Evolutionary conservation across 2,888 invertebrate genomes (phyloP).

Genomic region (Mellilla xanthometata): DNA sequence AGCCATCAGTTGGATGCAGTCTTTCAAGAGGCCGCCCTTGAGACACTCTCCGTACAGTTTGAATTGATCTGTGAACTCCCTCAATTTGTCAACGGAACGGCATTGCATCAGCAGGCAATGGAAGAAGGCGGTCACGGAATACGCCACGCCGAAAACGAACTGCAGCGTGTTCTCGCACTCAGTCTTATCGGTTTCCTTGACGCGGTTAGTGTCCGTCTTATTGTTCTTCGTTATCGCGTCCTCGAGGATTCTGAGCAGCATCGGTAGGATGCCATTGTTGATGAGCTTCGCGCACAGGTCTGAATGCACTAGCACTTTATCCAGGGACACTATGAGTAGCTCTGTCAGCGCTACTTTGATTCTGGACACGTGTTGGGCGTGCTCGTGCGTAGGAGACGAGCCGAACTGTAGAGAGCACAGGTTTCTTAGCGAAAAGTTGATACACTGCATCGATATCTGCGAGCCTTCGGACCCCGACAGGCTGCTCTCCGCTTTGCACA

Average conservation of each 20-base stretch:
- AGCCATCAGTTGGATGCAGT: conserved; percentile 80
- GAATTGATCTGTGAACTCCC: conserved; percentile 83
- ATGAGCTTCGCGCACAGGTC: conserved; percentile 82
- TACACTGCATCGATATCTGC: conserved; percentile 81
- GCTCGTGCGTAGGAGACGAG: conserved; percentile 56
- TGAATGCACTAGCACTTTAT: conserved; percentile 76
- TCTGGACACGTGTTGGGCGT: conserved; percentile 62
- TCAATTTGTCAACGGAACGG: conserved; percentile 72
- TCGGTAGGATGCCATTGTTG: conserved; percentile 83
- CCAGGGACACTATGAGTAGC: conserved; percentile 81
- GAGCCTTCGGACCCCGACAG: conserved; percentile 77
- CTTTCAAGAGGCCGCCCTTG: conserved; percentile 80
- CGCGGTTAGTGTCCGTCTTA: conserved; percentile 50
- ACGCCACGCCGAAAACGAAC: conserved; percentile 83
- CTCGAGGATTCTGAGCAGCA: conserved; percentile 82
- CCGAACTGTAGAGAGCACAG: conserved; percentile 84
- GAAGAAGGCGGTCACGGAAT: conserved; percentile 82
- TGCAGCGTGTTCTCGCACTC: conserved; percentile 80
- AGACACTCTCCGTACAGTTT: conserved; percentile 82
- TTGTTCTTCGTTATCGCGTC: conserved; percentile 74
- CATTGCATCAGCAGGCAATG: conserved; percentile 83
- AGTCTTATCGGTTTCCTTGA: conserved; percentile 49
- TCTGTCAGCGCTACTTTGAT: conserved; percentile 82
- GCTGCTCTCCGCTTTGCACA: conserved; percentile 78
- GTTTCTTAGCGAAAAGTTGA: conserved; percentile 84